Evolutionary conservation across 2,797 vertebrate genomes (phyloP), one percentile per base, ranked within the genome.

Genomic region (Pyrocephalus nanus): DNA sequence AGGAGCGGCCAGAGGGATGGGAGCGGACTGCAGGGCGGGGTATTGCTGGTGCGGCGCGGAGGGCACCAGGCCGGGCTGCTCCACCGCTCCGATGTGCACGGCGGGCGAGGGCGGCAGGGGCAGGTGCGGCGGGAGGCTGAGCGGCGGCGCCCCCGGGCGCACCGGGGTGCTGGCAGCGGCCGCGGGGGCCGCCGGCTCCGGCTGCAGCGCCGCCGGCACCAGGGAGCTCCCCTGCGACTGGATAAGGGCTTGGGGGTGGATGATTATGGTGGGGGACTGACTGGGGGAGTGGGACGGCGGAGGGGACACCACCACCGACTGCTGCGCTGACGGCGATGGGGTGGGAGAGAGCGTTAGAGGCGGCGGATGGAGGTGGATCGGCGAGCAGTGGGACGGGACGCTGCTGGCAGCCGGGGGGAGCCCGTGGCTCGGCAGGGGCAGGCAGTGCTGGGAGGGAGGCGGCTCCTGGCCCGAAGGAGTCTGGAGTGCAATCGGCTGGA

Each of bases 261-360:
- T 98, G 34, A 98, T 98, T 73, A 98, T 98, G 4, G 98, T 96
- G 45, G 98, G 98, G 8, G 98, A 98, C 53, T 99, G 98, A 84
- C 98, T 98, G 20, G 98, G 98, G 20, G 98, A 98, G 79, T 98
- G 98, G 29, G 98, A 97, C 20, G 98, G 98, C 29, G 97, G 98
- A 10, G 99, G 99, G 16, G 99, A 99, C 17, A 98, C 98, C 62
- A 99, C 98, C 18, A 99, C 99, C 1, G 99, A 98, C 65, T 98
- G 98, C 98, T 99, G 96, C 96, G 98, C 95, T 88, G 99, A 97
- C 97, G 98, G 98, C 43, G 96, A 97, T 16, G 95, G 98, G 12
- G 93, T 93, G 23, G 98, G 98, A 80, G 98, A 97, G 47, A 97
- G 87, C 5, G 92, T 67, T 48, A 98, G 87, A 55, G 98, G 98